Evolutionary conservation across 2,888 invertebrate species (phyloP), one percentile per base, ranked within the genome.

Genomic region (Lasioglossum oenotherae): DNA sequence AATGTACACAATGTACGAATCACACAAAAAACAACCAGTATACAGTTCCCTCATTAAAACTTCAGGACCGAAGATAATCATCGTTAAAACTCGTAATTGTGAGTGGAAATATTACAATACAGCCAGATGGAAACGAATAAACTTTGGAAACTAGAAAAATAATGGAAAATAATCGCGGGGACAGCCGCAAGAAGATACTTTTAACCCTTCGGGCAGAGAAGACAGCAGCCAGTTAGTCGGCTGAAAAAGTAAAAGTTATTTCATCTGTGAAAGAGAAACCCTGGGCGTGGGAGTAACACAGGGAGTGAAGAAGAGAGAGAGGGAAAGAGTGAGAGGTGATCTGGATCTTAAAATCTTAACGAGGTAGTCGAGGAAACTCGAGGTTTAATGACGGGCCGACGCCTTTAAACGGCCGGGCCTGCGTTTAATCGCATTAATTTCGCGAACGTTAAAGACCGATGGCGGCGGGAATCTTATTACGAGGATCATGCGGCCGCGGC

Each of bases 361-460:
- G 67, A 67, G 77, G 77, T 27, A 19, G 46, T 72, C n/a, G 23
- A 46, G 46, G 44, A 46, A 69, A 77, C n/a, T 41, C 53, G n/a
- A 19, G 71, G 23, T 38, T 53, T 71, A 27, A 41, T 41, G 53
- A 19, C 46, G 49, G n/a, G 12, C 10, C n/a, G 67, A 53, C n/a
- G 38, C 38, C 27, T 19, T 71, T 53, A 35, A 69, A 53, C 31
- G 71, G 12, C 41, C 41, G 27, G 23, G 19, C n/a, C 69, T 71
- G 67, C 71, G 53, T 49, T 71, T 78, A 78, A 78, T 78, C 78
- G 71, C 53, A 35, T 71, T 78, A 78, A 78, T 78, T 71, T 53
- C 78, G 53, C 71, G 77, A 69, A 69, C 41, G 49, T 78, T 78
- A 78, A 53, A 72, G 57, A 44, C n/a, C 44, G 23, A 35, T 41